Base-by-base conservation (phyloP, 1,140 invertebrate species). In the Sinonovacula constricta region DNA sequence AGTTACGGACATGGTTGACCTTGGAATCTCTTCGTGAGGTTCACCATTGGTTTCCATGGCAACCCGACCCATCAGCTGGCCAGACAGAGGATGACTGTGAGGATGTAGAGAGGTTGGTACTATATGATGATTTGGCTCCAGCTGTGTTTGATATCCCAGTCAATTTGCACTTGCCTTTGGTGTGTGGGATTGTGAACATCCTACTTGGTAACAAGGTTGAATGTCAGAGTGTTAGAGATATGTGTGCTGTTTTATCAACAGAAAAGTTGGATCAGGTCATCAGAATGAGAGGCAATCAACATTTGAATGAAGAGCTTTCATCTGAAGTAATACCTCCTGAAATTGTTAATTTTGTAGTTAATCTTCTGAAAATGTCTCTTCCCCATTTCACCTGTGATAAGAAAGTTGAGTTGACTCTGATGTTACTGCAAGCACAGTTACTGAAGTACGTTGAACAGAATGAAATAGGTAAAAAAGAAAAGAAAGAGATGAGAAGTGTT, bases 11-110 rank as follows among this genome's bases (percentile, higher is more conserved):
- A 22, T 93, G 92, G 92, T 54, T 92, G 5, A 78, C 87, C 53
- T 83, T 93, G 45, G 92, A 93, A 86, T 79, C 57, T 26, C 63
- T 89, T 0, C 81, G 92, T 60, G 88, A 91, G 77, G 31, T 68
- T 33, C 65, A 83, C 34, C 88, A 92, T 80, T 92, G 90, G 91
- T 86, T 92, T 51, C 92, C 92, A 65, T 92, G 91, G 90, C 80
- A 85, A 86, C 88, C 89, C 31, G 86, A 89, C 82, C 30, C 80
- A 14, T 75, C 62, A 36, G 78, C 84, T 54, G 87, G 85, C 49
- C 86, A 90, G 53, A 91, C 87, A 26, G 85, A 90, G 34, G 89
- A 91, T 15, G 91, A 92, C 57, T 90, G 89, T 83, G 91, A 92
- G 70, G 92, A 93, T 85, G 79, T 88, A 3, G 92, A 93, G 30